Conservation (phyloP, 1,140 invertebrate species). For the Bombus consobrinus region DNA sequence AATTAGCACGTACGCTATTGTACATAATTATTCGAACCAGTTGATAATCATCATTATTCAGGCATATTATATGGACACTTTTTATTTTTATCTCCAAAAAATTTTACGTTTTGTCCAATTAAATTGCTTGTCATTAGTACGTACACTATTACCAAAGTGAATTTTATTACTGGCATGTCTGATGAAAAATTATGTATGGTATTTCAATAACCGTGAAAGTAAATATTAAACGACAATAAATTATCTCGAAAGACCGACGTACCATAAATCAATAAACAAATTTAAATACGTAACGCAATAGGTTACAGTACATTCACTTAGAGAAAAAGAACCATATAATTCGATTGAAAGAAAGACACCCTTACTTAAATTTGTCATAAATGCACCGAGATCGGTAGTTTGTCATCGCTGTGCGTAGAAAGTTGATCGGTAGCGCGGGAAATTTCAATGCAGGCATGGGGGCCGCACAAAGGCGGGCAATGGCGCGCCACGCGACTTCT, state of each 20-base stretch:
- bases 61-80: no score
- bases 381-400: background rate
- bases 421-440: background rate
- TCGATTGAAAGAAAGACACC: background rate
- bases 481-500: constrained; percentile 29
- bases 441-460: background rate
- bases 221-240: background rate
- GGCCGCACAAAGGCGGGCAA: background rate
- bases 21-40: background rate
- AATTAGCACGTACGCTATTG: background rate
- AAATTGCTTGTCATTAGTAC: no score
- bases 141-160: no score
- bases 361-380: background rate
- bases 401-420: no score
- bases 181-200: background rate
- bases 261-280: background rate
- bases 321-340: background rate
- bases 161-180: background rate
- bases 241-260: background rate
- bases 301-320: background rate
- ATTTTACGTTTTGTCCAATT: no score
- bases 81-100: no score
- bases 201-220: background rate
- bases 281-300: background rate
- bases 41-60: no score